Percentiles rank a stretch among this genome's conserved stretches.
Conservation (phyloP, 92 coral and sea anemone species). For the Palythoa heliodiscus region DNA sequence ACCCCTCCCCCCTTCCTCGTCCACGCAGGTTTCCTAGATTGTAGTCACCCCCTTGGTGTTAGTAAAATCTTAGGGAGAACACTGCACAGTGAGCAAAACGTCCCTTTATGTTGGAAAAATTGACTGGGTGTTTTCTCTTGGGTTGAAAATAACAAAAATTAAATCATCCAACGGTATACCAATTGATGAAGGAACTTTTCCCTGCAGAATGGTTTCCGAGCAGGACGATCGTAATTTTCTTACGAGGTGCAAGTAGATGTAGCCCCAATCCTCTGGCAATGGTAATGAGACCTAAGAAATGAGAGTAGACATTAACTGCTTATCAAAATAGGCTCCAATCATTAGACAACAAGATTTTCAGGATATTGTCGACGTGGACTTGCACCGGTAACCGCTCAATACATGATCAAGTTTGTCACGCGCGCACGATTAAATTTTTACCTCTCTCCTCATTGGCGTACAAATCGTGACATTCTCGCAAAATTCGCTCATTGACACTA, state of each 20-base stretch:
- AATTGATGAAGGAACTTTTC: constrained; percentile 95
- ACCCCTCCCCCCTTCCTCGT: too few species aligned
- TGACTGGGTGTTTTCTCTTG: background rate
- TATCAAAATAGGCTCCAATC: background rate
- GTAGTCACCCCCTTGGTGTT: too few species aligned
- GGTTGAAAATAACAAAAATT: background rate
- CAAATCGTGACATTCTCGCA: constrained; percentile 95
- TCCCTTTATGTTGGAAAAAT: too few species aligned
- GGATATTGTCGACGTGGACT: constrained; percentile 53
- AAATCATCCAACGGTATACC: constrained; percentile 59
- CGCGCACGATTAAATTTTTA: constrained; percentile 4
- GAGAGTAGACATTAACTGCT: background rate
- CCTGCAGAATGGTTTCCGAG: constrained; percentile 99
- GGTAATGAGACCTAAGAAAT: constrained; percentile 70
- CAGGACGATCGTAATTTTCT: constrained; percentile 83
- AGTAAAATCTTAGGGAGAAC: too few species aligned
- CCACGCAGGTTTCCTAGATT: too few species aligned
- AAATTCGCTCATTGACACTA: constrained; percentile 85
- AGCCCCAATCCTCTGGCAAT: constrained; percentile 91
- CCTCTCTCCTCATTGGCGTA: constrained; percentile 93
- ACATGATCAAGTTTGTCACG: constrained; percentile 18
- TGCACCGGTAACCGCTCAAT: background rate
- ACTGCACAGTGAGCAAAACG: background rate
- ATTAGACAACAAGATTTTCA: background rate
- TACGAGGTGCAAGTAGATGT: constrained; percentile 92